These are phyloP conservation scores for Villa cingulata DNA, from an alignment of 2,888 invertebrate genomes.

Conservation along the genomic window DNA sequence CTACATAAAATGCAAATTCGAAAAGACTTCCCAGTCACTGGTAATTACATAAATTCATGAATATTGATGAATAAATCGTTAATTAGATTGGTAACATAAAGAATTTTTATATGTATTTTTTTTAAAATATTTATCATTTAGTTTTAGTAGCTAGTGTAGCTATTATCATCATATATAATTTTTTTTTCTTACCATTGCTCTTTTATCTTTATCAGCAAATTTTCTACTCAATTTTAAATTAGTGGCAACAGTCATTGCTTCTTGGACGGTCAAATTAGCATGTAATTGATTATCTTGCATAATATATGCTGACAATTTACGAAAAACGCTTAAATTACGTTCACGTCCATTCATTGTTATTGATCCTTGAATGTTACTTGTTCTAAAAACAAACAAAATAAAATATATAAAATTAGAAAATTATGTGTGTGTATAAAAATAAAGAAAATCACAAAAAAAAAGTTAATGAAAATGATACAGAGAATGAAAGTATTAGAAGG, in stretches of 20 bases:
- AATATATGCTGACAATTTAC: constrained; percentile 89
- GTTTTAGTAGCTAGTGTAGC: too few species aligned
- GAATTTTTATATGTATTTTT: too few species aligned
- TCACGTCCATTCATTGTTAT: constrained; percentile 76
- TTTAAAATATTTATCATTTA: too few species aligned
- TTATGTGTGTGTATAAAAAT: too few species aligned
- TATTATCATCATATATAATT: too few species aligned
- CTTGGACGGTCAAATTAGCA: constrained; percentile 81
- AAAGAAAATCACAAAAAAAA: too few species aligned
- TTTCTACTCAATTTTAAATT: constrained; percentile 72
- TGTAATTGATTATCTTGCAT: constrained; percentile 90
- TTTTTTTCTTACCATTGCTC: constrained; percentile 63
- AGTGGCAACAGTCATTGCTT: constrained; percentile 88
- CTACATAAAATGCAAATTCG: too few species aligned
- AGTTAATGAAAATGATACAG: not conserved
- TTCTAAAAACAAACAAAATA: constrained; percentile 38
- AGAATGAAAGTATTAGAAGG: not conserved
- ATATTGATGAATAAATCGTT: too few species aligned
- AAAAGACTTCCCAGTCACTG: too few species aligned
- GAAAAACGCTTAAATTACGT: constrained; percentile 70
- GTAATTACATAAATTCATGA: too few species aligned
- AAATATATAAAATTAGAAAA: not conserved
- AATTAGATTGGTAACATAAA: too few species aligned
- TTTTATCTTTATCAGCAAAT: constrained; percentile 55
- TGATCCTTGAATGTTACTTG: constrained; percentile 65